phyloP scores from a whole-genome alignment of 2,113 vertebrate species.

The Oreochromis tanganicae region DNA sequence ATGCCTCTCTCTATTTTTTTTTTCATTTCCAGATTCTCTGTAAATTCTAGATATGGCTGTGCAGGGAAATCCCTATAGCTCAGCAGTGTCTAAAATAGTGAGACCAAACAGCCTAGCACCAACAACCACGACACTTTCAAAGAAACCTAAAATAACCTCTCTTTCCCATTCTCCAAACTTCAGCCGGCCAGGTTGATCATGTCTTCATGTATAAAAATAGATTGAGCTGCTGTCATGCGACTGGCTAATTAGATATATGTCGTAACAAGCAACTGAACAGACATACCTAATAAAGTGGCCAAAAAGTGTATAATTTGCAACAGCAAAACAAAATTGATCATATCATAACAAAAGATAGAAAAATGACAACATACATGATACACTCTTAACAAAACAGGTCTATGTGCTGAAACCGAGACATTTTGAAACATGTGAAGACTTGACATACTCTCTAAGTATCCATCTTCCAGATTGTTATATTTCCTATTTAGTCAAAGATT shows the following conservation, averaged over 20 bases:
- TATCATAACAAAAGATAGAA: neutral
- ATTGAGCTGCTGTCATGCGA: neutral
- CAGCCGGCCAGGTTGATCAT: neutral
- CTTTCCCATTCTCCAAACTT: neutral
- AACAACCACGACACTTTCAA: accelerated
- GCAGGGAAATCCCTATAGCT: neutral
- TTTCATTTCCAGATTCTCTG: neutral
- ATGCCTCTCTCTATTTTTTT: neutral
- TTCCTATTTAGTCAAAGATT: neutral
- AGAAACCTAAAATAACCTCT: neutral
- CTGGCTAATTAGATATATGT: neutral
- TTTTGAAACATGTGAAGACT: neutral
- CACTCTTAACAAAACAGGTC: neutral
- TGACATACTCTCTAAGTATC: neutral
- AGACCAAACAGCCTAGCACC: neutral
- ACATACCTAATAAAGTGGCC: neutral
- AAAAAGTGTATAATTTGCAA: neutral
- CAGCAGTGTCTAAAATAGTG: neutral
- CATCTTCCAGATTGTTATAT: neutral
- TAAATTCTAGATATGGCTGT: neutral
- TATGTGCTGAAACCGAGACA: neutral
- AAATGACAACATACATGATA: neutral
- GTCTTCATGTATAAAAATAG: neutral
- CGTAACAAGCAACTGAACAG: neutral
- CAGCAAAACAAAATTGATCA: neutral